A percentile compares a stretch with the other conserved stretches of the same genome.
phyloP scores from a whole-genome alignment of 1,140 invertebrate species.

The Drosophila bipectinata region DNA sequence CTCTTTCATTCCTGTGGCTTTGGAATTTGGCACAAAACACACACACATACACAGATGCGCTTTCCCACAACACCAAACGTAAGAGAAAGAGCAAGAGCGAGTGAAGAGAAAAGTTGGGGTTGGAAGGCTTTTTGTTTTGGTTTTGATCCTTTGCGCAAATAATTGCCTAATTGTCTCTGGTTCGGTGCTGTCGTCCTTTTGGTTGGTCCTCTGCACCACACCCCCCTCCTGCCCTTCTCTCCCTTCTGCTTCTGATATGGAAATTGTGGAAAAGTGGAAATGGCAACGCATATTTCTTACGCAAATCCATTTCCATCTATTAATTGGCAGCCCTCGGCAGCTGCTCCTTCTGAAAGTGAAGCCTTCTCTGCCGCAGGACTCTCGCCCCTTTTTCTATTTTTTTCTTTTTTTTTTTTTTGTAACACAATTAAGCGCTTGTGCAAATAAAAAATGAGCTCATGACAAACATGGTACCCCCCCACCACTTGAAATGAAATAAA shows the following conservation, averaged over 20 bases:
- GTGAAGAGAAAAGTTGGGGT: not conserved
- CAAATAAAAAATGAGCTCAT: conserved; percentile 64
- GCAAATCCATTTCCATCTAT: conserved; percentile 79
- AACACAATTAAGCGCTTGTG: conserved; percentile 77
- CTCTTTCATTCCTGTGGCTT: conserved; percentile 8
- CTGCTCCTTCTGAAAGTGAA: conserved; percentile 33
- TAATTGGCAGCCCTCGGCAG: conserved; percentile 71
- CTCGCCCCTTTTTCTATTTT: conserved; percentile 33
- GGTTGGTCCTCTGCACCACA: conserved; percentile 1
- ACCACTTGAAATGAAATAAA: conserved; percentile 12
- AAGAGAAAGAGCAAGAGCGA: too few species aligned
- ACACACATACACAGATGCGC: conserved; percentile 22
- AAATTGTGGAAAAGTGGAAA: conserved; percentile 47
- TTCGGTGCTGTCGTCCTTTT: conserved; percentile 30
- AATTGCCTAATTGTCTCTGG: conserved; percentile 83
- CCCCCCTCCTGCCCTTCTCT: not conserved
- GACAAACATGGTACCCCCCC: not conserved
- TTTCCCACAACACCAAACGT: conserved; percentile 28
- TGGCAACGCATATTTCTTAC: conserved; percentile 77
- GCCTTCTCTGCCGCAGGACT: conserved; percentile 50
- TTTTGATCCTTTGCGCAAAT: conserved; percentile 83
- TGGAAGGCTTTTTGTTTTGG: conserved; percentile 75
- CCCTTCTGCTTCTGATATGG: conserved; percentile 2
- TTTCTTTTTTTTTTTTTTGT: conserved; percentile 42
- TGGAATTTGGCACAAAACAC: conserved; percentile 44